These are phyloP conservation scores for Strigamia maritima DNA, from an alignment of 2,888 invertebrate species.

Conservation along the genomic window DNA sequence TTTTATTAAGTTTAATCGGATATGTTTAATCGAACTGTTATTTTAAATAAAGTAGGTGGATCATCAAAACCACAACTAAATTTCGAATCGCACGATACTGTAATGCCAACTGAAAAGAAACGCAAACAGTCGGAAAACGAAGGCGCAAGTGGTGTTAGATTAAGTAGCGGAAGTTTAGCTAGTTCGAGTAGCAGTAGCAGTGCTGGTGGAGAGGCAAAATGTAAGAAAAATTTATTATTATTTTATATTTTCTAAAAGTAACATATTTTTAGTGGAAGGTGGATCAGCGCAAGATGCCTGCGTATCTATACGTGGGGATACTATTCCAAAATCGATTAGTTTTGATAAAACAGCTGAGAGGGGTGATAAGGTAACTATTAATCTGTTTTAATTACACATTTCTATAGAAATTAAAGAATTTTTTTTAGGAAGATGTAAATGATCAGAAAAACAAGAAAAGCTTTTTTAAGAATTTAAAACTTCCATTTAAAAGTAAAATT, in stretches of 20 bases:
- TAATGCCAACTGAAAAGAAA: background rate
- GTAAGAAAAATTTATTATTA: background rate
- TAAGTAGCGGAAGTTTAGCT: slow-evolving; percentile 60
- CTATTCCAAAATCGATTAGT: slow-evolving; percentile 87
- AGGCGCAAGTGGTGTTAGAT: slow-evolving; percentile 46
- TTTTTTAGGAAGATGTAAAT: slow-evolving; percentile 54
- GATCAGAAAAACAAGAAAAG: slow-evolving; percentile 61
- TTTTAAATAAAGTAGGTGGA: background rate
- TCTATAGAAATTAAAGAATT: slow-evolving; percentile 18
- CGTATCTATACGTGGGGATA: slow-evolving; percentile 56
- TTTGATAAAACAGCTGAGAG: slow-evolving; percentile 86
- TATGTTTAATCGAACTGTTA: background rate
- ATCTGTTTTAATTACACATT: background rate
- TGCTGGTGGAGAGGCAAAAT: slow-evolving; percentile 31
- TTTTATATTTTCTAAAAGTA: background rate
- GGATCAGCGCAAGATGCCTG: background rate
- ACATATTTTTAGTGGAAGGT: background rate
- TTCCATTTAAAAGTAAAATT: slow-evolving; percentile 56
- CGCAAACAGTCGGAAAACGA: slow-evolving; percentile 17
- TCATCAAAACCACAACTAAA: background rate
- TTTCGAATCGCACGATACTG: background rate
- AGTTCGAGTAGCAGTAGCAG: slow-evolving; percentile 50
- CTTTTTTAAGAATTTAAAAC: slow-evolving; percentile 70
- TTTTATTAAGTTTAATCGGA: background rate
- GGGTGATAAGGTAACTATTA: slow-evolving; percentile 59